Percentiles rank a stretch among this genome's conserved stretches.
These are phyloP conservation scores for Amblyjoppa proteus DNA, from an alignment of 2,888 invertebrate genomes.

Conservation along the genomic window DNA sequence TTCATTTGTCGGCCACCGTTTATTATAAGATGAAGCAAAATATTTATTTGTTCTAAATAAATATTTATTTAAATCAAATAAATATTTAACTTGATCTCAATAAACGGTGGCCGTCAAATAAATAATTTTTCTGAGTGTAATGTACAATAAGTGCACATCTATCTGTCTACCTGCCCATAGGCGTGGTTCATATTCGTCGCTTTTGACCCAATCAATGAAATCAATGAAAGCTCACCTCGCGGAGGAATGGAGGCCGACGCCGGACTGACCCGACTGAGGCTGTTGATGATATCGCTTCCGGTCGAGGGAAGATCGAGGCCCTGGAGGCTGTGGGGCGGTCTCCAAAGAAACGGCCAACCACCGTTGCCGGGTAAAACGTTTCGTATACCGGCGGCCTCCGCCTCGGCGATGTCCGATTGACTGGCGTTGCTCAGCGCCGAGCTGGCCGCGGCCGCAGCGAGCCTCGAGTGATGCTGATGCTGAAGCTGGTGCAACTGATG, in stretches of 20 bases:
- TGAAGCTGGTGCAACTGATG: constrained; percentile 80
- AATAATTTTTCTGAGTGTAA: too few relatives aligned
- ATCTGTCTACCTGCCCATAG: too few relatives aligned
- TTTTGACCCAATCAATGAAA: too few relatives aligned
- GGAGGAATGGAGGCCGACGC: constrained; percentile 82
- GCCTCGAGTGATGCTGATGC: constrained; percentile 81
- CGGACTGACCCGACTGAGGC: constrained; percentile 82
- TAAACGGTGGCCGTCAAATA: too few relatives aligned
- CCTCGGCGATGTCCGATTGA: constrained; percentile 79
- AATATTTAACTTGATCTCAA: too few relatives aligned
- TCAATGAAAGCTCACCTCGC: constrained; percentile 78
- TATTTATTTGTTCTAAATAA: too few relatives aligned
- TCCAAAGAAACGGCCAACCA: constrained; percentile 84
- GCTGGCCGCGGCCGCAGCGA: constrained; percentile 78
- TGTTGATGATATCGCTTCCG: constrained; percentile 79
- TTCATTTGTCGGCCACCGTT: too few relatives aligned
- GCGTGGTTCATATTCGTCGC: too few relatives aligned
- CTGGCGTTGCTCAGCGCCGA: constrained; percentile 80
- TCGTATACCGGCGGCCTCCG: constrained; percentile 80
- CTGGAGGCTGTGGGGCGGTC: constrained; percentile 81
- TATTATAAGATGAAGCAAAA: too few relatives aligned
- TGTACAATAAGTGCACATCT: too few relatives aligned
- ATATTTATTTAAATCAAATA: too few relatives aligned
- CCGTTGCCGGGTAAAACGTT: constrained; percentile 80
- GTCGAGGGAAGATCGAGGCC: constrained; percentile 82